Conservation (phyloP, 2,888 invertebrate genomes). For the Metopia argyrocephala region DNA sequence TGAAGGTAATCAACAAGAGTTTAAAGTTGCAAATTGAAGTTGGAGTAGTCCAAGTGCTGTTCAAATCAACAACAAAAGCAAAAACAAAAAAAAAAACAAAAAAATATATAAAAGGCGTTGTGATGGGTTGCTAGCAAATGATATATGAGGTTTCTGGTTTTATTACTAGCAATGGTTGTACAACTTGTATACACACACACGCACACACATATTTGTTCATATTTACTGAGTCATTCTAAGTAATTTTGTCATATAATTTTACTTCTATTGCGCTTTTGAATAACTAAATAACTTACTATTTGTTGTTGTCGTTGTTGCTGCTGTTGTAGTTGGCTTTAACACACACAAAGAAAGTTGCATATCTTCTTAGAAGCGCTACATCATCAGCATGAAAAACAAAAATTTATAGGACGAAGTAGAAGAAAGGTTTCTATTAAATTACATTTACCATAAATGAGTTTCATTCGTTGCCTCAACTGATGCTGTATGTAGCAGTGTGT, state of each 20-base stretch:
- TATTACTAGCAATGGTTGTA: too few relatives aligned
- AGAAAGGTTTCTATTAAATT: conserved; percentile 62
- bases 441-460: conserved; percentile 64
- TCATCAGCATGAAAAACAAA: conserved; percentile 40
- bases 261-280: not conserved
- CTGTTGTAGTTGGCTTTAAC: conserved; percentile 9
- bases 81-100: too few relatives aligned
- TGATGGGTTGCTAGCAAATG: too few relatives aligned
- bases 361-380: conserved; percentile 3
- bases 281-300: not conserved
- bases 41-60: not conserved
- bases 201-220: too few relatives aligned
- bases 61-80: conserved; percentile 8
- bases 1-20: conserved; percentile 40
- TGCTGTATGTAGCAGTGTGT: not conserved
- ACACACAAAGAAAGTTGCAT: conserved; percentile 31
- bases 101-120: too few relatives aligned
- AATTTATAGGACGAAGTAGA: conserved; percentile 27
- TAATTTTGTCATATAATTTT: conserved; percentile 43
- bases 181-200: too few relatives aligned
- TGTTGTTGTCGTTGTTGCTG: not conserved
- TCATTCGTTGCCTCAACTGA: conserved; percentile 19
- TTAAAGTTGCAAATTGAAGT: not conserved
- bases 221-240: too few relatives aligned
- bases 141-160: not conserved